Conservation (phyloP, 2,113 vertebrate species). For the Nothobranchius kuhntae region DNA sequence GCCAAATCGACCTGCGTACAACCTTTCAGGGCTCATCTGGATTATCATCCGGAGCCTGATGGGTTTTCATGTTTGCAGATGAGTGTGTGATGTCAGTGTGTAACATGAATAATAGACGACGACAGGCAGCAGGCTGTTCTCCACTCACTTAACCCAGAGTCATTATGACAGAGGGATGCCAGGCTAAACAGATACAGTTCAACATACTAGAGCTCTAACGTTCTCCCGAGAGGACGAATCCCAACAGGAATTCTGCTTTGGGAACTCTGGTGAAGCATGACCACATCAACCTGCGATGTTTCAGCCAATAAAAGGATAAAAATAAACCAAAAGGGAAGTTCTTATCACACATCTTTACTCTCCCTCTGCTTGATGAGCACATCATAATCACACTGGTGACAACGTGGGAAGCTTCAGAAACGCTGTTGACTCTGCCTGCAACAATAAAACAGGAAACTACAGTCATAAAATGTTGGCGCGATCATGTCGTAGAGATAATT, state of each 20-base stretch:
- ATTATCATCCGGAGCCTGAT: neutral
- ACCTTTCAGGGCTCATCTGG: conserved; percentile 4
- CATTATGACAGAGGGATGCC: conserved; percentile 10
- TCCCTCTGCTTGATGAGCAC: neutral
- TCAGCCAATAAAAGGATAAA: neutral
- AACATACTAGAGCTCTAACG: neutral
- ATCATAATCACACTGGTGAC: no score
- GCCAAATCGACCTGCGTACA: neutral
- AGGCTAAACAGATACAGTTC: conserved; percentile 19
- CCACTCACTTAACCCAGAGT: conserved; percentile 47
- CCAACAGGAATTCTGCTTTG: neutral
- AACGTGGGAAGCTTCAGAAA: no score
- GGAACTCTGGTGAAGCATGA: neutral
- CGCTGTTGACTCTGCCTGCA: no score
- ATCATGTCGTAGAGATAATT: no score
- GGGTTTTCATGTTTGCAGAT: conserved; percentile 9
- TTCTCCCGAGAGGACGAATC: neutral
- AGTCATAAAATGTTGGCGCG: no score
- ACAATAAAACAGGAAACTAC: no score
- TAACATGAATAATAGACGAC: conserved; percentile 66
- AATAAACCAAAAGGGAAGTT: neutral
- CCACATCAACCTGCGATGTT: neutral
- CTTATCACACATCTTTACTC: neutral
- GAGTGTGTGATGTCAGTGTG: conserved; percentile 45
- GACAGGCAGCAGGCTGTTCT: conserved; percentile 47